Conservation (phyloP, 2,888 invertebrate species). For the Azorinus chamasolen region DNA sequence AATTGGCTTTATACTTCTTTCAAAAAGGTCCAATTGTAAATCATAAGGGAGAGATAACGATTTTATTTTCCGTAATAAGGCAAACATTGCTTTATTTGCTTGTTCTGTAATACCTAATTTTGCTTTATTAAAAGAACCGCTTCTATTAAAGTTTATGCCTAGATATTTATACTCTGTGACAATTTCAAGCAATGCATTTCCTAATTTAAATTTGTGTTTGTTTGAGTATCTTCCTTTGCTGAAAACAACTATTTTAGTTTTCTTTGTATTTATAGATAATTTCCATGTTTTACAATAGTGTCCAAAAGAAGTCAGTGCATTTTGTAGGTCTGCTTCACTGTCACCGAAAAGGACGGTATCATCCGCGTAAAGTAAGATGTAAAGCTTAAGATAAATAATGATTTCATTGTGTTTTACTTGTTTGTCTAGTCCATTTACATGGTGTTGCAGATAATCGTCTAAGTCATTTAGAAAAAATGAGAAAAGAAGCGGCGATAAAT, state of each 20-base stretch:
- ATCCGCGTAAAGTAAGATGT: constrained; percentile 41
- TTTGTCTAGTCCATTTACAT: constrained; percentile 2
- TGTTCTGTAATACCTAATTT: constrained; percentile 34
- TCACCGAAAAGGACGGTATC: constrained; percentile 47
- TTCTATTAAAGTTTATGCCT: constrained; percentile 33
- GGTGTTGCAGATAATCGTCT: not conserved
- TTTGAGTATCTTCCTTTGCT: not conserved
- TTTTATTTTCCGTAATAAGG: constrained; percentile 24
- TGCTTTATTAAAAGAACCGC: constrained; percentile 35
- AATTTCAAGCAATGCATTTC: constrained; percentile 14
- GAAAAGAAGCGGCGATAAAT: constrained; percentile 30
- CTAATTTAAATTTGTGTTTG: constrained; percentile 17
- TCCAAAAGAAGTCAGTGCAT: constrained; percentile 26
- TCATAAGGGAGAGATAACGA: constrained; percentile 23
- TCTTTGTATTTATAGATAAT: constrained; percentile 28
- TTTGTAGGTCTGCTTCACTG: constrained; percentile 23
- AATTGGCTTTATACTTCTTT: constrained; percentile 20
- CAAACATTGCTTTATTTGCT: constrained; percentile 25
- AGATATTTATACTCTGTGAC: constrained; percentile 27
- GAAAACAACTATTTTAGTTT: constrained; percentile 40
- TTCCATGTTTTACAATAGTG: constrained; percentile 47
- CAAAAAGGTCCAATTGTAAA: constrained; percentile 9
- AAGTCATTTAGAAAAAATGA: constrained; percentile 31
- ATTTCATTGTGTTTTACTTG: not conserved
- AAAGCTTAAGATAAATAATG: constrained; percentile 21